These are phyloP conservation scores for Salminus brasiliensis DNA, from an alignment of 2,113 vertebrate genomes.

Conservation along the genomic window DNA sequence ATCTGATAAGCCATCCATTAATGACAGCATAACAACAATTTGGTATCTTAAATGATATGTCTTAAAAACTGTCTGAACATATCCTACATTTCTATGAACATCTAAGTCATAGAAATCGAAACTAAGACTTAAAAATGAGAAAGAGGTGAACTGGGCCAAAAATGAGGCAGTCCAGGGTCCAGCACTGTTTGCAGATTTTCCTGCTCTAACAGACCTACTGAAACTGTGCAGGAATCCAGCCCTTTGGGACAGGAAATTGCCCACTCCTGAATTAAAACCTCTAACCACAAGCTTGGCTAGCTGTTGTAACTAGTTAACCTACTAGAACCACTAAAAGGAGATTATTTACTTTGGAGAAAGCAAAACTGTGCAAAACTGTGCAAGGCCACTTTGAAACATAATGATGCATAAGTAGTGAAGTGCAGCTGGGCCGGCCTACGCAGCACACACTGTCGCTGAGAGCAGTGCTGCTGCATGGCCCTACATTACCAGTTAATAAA, in stretches of 20 bases:
- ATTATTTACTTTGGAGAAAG: not conserved
- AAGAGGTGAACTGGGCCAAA: not conserved
- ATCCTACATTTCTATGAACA: not conserved
- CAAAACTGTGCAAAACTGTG: too few species aligned
- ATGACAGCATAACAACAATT: constrained; percentile 3
- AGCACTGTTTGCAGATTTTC: too few species aligned
- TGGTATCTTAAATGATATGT: constrained; percentile 4
- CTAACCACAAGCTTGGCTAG: not conserved
- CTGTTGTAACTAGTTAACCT: not conserved
- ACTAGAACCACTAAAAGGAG: too few species aligned
- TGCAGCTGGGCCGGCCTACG: not conserved
- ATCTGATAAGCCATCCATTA: not conserved
- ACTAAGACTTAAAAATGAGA: not conserved
- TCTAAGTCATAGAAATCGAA: not conserved
- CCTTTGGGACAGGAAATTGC: too few species aligned
- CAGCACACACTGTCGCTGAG: not conserved
- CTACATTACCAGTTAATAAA: not conserved
- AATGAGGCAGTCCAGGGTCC: too few species aligned
- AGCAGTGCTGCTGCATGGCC: not conserved
- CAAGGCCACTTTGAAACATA: not conserved
- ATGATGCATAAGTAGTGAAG: not conserved
- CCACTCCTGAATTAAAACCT: not conserved
- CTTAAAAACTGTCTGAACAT: not conserved
- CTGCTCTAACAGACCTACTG: too few species aligned
- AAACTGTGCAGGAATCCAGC: too few species aligned